These are phyloP conservation scores for Kradibia gibbosae DNA, from an alignment of 1,140 invertebrate genomes.

Conservation along the genomic window DNA sequence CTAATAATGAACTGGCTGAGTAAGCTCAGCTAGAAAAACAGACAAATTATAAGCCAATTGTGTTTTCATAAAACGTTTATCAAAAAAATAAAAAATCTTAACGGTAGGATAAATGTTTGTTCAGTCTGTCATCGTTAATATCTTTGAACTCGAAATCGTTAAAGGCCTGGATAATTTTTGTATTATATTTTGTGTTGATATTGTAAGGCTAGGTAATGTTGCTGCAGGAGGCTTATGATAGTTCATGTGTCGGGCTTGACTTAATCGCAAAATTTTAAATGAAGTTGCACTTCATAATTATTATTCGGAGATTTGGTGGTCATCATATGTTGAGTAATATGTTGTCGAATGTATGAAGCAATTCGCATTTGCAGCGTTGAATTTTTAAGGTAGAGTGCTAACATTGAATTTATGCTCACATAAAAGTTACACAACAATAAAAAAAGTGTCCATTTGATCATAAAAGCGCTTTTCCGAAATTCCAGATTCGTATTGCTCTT, in stretches of 20 bases:
- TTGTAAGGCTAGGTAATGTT: not conserved
- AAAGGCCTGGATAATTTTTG: not conserved
- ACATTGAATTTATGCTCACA: too few species aligned
- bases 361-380: too few species aligned
- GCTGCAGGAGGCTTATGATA: not conserved
- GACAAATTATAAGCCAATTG: too few species aligned
- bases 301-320: too few species aligned
- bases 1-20: too few species aligned
- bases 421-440: too few species aligned
- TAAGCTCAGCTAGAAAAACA: too few species aligned
- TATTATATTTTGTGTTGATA: not conserved
- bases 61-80: not conserved
- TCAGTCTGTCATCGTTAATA: not conserved
- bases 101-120: not conserved
- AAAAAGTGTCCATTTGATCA: constrained; percentile 57
- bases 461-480: constrained; percentile 51
- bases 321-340: too few species aligned
- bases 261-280: too few species aligned
- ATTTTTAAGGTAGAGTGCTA: too few species aligned
- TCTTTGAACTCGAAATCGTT: not conserved
- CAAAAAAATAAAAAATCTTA: not conserved
- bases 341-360: too few species aligned
- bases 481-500: constrained; percentile 41
- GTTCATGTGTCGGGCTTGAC: not conserved
- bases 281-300: too few species aligned